Percentiles rank a stretch among this genome's conserved stretches.
These are phyloP conservation scores for Phengaris arion DNA, from an alignment of 2,888 invertebrate genomes.

Conservation along the genomic window DNA sequence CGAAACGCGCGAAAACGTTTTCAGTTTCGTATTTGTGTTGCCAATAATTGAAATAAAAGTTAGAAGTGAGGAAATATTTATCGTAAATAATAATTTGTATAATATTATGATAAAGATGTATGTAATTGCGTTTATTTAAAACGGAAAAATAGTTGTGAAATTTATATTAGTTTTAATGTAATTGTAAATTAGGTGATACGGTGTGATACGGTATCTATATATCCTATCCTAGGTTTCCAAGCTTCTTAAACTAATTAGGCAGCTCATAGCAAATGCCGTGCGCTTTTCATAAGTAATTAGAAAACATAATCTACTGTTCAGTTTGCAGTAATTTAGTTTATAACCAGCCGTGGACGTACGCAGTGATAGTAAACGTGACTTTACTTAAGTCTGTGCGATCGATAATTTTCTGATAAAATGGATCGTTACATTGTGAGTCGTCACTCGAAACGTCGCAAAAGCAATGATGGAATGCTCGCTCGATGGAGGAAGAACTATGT, in stretches of 20 bases:
- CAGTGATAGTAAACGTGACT: constrained; percentile 31
- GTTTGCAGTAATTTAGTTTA: constrained; percentile 48
- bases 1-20: constrained; percentile 36
- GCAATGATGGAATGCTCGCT: constrained; percentile 59
- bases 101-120: no score
- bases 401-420: constrained; percentile 53
- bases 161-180: no score
- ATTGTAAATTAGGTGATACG: no score
- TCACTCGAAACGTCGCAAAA: constrained; percentile 62
- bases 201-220: no score
- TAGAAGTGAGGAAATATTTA: not conserved
- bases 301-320: not conserved
- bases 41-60: constrained; percentile 33
- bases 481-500: constrained; percentile 66
- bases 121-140: no score
- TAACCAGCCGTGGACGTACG: constrained; percentile 44
- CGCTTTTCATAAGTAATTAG: constrained; percentile 10
- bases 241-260: no score
- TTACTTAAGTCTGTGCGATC: constrained; percentile 35
- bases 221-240: no score
- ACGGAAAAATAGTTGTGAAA: no score
- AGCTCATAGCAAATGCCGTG: no score
- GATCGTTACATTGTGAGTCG: constrained; percentile 67
- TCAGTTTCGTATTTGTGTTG: constrained; percentile 39
- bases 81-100: not conserved